A percentile compares a stretch with the other conserved stretches of the same genome.
Evolutionary conservation across 2,888 invertebrate genomes (phyloP).

Genomic region (Meliscaeva auricollis): DNA sequence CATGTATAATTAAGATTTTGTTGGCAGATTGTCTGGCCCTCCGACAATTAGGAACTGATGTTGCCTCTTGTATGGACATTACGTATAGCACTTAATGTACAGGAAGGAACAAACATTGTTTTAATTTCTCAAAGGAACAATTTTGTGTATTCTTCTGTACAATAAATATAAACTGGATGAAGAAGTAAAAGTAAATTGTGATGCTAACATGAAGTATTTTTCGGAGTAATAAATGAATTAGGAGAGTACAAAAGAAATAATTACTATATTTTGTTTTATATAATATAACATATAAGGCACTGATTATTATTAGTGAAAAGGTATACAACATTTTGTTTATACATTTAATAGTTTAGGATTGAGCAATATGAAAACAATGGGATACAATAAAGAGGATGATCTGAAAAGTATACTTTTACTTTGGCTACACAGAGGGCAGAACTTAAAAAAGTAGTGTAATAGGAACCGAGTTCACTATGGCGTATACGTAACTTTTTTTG

Average conservation of each 20-base stretch:
- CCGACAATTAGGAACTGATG: slow-evolving; percentile 33
- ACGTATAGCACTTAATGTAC: slow-evolving; percentile 16
- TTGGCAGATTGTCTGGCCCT: slow-evolving; percentile 19
- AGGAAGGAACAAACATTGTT: slow-evolving; percentile 13
- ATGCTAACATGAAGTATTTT: slow-evolving; percentile 23
- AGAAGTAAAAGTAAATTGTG: slow-evolving; percentile 13
- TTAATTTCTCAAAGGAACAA: slow-evolving; percentile 4
- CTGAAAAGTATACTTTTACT: too few species aligned
- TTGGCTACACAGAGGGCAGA: too few species aligned
- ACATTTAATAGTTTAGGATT: too few species aligned
- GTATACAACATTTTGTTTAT: background rate
- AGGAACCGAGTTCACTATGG: too few species aligned
- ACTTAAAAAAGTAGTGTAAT: too few species aligned
- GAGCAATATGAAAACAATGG: too few species aligned
- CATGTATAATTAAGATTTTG: slow-evolving; percentile 45
- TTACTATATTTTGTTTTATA: slow-evolving; percentile 27
- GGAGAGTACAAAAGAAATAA: slow-evolving; percentile 38
- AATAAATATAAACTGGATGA: background rate
- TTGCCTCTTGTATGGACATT: slow-evolving; percentile 23
- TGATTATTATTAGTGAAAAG: slow-evolving; percentile 1
- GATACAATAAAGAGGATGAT: too few species aligned
- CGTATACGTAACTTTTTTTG: too few species aligned
- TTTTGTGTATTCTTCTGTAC: background rate
- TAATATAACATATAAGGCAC: slow-evolving; percentile 11
- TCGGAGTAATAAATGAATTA: slow-evolving; percentile 32